These are phyloP conservation scores for Nomada lathburiana DNA, from an alignment of 2,888 invertebrate species.

Conservation along the genomic window DNA sequence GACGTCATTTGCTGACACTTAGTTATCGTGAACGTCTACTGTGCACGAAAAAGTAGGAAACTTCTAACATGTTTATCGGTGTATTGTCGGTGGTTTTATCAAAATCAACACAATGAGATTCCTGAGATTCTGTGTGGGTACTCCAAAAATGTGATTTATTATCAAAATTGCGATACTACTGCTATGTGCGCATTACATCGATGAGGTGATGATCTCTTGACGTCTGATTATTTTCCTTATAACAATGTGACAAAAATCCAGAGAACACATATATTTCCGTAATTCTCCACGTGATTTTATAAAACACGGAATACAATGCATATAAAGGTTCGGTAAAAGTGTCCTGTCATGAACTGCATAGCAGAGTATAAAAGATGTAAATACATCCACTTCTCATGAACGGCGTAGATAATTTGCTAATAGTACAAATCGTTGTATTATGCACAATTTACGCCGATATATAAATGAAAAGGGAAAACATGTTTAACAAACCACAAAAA, in stretches of 20 bases:
- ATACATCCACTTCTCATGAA: neutral
- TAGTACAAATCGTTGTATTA: neutral
- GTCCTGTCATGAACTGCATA: conserved; percentile 3
- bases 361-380: neutral
- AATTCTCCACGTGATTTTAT: neutral
- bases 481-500: conserved; percentile 22
- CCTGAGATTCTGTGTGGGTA: too few relatives aligned
- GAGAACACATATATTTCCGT: neutral
- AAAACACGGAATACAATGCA: neutral
- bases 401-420: neutral
- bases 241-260: neutral
- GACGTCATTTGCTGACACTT: conserved; percentile 63
- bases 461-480: conserved; percentile 2
- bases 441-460: conserved; percentile 4
- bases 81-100: conserved; percentile 20
- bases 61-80: conserved; percentile 44
- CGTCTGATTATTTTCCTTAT: conserved; percentile 8
- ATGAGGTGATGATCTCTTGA: conserved; percentile 24
- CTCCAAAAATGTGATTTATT: conserved; percentile 32
- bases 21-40: conserved; percentile 41
- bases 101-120: neutral
- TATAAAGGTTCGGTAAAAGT: neutral
- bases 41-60: conserved; percentile 20
- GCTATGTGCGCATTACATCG: conserved; percentile 11
- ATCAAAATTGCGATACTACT: conserved; percentile 4